Evolutionary conservation across 1,140 invertebrate species (phyloP), one percentile per base, ranked within the genome.

Genomic region (Scaptodrosophila lebanonensis): DNA sequence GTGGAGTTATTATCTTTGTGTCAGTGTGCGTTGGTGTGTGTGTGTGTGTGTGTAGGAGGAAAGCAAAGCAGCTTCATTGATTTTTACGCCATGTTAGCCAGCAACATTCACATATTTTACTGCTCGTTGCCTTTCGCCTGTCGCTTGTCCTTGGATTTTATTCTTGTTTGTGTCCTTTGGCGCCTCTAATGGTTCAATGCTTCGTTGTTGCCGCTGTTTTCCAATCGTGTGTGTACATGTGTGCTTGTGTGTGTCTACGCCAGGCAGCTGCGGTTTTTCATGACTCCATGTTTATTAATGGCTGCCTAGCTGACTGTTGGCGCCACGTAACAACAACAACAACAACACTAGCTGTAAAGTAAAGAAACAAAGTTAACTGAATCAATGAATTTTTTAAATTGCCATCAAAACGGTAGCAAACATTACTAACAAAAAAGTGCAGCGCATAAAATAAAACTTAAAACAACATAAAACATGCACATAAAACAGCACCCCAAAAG

Each of bases 71-170:
- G 61, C 56, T 61, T 53, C 66, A 76, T 77, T 76, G 72, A 77
- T 76, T 76, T 76, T 76, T 77, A 76, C 62, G 76, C 72, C 44
- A 36, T 44, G 48, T 56, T 69, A 56, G 40, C 32, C 54, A 52
- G 29, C n/a, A n/a, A n/a, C n/a, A n/a, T n/a, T n/a, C n/a, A 58
- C 45, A 42, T 48, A 33, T 61, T n/a, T 13, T 43, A n/a, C 36
- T 30, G 22, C 20, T 39, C 8, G 22, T 30, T 36, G 30, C 11
- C 39, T 33, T 22, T 17, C 39, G 44, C 32, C 36, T 38, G 53
- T 36, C 42, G 62, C 42, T 47, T 59, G 71, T 76, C 72, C 72
- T 77, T 71, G 72, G 64, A 40, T 77, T 62, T 62, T 77, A 71
- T 76, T 76, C 71, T 71, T 50, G 52, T 51, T n/a, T n/a, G n/a